A percentile compares a stretch with the other conserved stretches of the same genome.
phyloP scores from a whole-genome alignment of 1,140 invertebrate species.

The Calycopis cecrops region DNA sequence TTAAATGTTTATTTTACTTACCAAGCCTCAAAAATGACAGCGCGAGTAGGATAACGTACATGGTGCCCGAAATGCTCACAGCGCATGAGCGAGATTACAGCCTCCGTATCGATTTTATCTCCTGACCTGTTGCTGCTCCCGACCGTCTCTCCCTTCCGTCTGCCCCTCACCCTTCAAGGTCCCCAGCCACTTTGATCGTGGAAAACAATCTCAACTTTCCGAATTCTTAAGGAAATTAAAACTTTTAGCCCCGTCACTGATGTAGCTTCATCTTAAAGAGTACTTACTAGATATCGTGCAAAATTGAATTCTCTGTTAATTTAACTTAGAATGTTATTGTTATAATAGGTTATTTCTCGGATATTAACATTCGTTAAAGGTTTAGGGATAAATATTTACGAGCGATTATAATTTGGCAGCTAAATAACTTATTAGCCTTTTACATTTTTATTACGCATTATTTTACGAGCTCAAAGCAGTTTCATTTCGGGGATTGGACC shows the following conservation, averaged over 20 bases:
- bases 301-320: constrained; percentile 13
- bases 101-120: constrained; percentile 59
- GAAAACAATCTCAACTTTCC: constrained; percentile 68
- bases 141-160: constrained; percentile 35
- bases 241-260: constrained; percentile 40
- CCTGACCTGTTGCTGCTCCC: constrained; percentile 58
- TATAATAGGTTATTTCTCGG: too few species aligned
- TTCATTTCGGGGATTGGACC: too few species aligned
- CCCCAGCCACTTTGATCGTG: constrained; percentile 46
- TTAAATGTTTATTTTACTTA: constrained; percentile 46
- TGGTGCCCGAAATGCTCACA: constrained; percentile 40
- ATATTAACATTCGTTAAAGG: too few species aligned
- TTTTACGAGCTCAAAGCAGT: too few species aligned
- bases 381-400: too few species aligned
- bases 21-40: constrained; percentile 53
- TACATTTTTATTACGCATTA: too few species aligned
- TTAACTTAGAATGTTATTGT: too few species aligned
- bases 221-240: constrained; percentile 65
- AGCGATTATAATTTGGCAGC: too few species aligned
- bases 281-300: constrained; percentile 21
- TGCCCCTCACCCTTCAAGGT: constrained; percentile 28
- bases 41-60: constrained; percentile 57
- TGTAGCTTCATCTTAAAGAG: constrained; percentile 21
- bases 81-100: constrained; percentile 52
- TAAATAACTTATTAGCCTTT: too few species aligned